A percentile compares a stretch with the other conserved stretches of the same genome.
Evolutionary conservation across 2,113 vertebrate species (phyloP).

Genomic region (Cairina moschata): DNA sequence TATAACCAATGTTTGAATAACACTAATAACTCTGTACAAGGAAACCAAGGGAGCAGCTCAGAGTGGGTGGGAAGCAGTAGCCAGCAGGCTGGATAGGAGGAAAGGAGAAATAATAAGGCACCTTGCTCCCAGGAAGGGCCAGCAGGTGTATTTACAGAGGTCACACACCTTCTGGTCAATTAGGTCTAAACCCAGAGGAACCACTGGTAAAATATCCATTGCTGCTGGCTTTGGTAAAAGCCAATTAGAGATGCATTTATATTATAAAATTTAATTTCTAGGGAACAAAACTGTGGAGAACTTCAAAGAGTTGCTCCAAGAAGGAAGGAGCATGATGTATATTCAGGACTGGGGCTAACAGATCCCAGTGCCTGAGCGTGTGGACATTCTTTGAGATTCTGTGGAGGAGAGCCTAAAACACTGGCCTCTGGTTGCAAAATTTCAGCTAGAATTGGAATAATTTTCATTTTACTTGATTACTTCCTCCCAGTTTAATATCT

Average conservation of each 20-base stretch:
- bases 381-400: neutral
- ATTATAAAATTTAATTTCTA: conserved; percentile 31
- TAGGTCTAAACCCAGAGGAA: conserved; percentile 33
- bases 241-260: conserved; percentile 2
- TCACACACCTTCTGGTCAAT: conserved; percentile 42
- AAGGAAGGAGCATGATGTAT: neutral
- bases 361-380: accelerated
- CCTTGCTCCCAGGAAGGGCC: neutral
- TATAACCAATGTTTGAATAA: neutral
- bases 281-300: neutral
- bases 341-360: neutral
- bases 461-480: neutral
- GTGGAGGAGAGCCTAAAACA: neutral
- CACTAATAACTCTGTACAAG: neutral
- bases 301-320: conserved; percentile 1
- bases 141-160: neutral
- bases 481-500: neutral
- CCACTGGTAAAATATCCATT: conserved; percentile 38
- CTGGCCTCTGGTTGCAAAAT: neutral
- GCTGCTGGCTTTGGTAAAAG: conserved; percentile 42
- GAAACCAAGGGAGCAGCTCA: neutral
- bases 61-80: conserved; percentile 24
- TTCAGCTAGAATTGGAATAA: neutral
- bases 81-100: conserved; percentile 3
- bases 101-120: neutral